A percentile compares a stretch with the other conserved stretches of the same genome.
These are phyloP conservation scores for Alcedo atthis DNA, from an alignment of 2,797 vertebrate species.

Conservation along the genomic window DNA sequence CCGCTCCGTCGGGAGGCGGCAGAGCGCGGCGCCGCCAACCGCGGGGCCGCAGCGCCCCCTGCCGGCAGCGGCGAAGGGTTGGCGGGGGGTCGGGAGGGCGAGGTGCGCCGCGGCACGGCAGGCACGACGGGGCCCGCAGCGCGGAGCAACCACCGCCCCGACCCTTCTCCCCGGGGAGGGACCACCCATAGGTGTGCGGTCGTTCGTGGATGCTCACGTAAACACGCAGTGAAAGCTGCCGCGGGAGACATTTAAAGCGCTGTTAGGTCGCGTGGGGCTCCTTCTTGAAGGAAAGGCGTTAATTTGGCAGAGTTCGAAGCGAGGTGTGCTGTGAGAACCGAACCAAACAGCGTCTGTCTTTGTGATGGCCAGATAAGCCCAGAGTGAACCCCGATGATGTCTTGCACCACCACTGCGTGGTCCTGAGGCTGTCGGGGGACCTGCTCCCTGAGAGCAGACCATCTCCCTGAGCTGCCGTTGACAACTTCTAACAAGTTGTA, in stretches of 20 bases:
- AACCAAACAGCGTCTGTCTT: not conserved
- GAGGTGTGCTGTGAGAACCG: not conserved
- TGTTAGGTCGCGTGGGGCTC: not conserved
- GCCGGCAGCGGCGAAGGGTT: not conserved
- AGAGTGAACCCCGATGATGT: accelerated
- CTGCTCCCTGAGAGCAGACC: not conserved
- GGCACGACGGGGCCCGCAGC: not conserved
- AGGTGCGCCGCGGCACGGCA: no score
- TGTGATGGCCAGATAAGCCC: not conserved
- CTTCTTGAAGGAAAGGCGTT: not conserved
- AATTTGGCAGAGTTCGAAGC: not conserved
- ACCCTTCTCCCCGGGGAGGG: not conserved
- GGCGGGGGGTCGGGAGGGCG: no score
- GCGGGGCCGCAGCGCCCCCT: constrained; percentile 76
- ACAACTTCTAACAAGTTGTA: not conserved
- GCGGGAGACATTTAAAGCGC: not conserved
- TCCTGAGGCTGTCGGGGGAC: not conserved
- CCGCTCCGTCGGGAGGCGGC: not conserved
- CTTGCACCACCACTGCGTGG: accelerated
- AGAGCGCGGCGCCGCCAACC: not conserved
- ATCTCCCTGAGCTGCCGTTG: accelerated
- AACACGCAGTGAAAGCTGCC: accelerated
- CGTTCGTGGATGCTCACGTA: accelerated
- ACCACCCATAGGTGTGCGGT: accelerated
- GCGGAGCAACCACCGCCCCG: accelerated